phyloP scores from a whole-genome alignment of 2,888 invertebrate species.

The Acanthosepion esculentum region DNA sequence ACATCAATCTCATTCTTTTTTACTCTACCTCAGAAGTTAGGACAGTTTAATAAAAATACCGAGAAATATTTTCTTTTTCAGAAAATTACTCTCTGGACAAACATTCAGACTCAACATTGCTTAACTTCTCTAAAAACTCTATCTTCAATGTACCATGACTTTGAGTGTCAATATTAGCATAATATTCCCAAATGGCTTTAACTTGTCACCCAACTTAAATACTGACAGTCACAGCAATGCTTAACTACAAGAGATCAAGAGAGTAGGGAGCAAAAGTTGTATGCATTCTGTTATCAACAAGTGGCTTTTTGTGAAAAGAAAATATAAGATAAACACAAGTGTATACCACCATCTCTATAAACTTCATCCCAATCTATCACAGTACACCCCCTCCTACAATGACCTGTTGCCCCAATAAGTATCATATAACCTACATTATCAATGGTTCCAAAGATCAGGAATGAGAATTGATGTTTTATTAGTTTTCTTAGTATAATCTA shows the following conservation, averaged over 20 bases:
- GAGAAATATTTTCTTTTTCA: too few species aligned
- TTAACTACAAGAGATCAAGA: background rate
- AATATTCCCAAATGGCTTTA: background rate
- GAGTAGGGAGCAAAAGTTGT: background rate
- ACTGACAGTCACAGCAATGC: background rate
- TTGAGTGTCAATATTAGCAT: background rate
- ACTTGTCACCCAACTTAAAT: background rate
- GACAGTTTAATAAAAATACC: too few species aligned
- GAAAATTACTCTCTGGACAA: too few species aligned
- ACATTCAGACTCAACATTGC: too few species aligned
- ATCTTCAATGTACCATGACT: background rate
- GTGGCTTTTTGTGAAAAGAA: conserved; percentile 1
- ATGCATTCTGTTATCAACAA: background rate
- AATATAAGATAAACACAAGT: background rate
- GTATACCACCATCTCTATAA: background rate
- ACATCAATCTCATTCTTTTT: too few species aligned
- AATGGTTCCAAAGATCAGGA: conserved; percentile 10
- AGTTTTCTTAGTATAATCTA: conserved; percentile 33
- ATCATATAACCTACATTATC: background rate
- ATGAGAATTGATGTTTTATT: conserved; percentile 4
- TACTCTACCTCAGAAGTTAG: too few species aligned
- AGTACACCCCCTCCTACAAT: background rate
- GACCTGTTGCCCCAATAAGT: background rate
- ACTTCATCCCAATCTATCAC: background rate
- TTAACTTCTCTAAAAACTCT: background rate